Evolutionary conservation across 2,888 invertebrate genomes (phyloP).

Genomic region (Eudiplozoon nipponicum): DNA sequence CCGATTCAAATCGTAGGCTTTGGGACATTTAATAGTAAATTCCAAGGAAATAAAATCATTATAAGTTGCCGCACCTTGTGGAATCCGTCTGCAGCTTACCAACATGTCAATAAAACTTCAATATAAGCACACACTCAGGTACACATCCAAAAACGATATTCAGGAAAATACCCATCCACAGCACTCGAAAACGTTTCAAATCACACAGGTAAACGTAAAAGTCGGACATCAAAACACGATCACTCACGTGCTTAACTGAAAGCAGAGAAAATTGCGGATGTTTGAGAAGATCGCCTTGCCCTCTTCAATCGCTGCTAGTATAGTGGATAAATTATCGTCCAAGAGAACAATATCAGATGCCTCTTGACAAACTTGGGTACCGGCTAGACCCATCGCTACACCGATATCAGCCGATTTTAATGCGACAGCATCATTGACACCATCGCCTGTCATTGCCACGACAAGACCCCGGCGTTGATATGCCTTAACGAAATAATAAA

Average conservation of each 20-base stretch:
- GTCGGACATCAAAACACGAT: no score
- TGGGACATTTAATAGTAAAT: no score
- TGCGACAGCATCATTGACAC: constrained; percentile 91
- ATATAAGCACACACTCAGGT: no score
- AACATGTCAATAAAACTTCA: no score
- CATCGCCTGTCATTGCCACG: constrained; percentile 97
- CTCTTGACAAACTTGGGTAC: constrained; percentile 90
- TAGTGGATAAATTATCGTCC: constrained; percentile 83
- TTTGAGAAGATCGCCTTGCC: constrained; percentile 97
- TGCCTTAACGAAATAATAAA: neutral
- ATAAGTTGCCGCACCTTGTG: no score
- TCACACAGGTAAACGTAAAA: constrained; percentile 6
- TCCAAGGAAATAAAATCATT: no score
- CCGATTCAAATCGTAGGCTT: no score
- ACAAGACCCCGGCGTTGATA: constrained; percentile 37
- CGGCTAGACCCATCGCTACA: constrained; percentile 59
- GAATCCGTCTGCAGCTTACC: no score
- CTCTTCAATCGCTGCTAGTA: constrained; percentile 71
- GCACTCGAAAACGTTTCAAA: neutral
- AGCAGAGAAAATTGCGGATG: constrained; percentile 93
- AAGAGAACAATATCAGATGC: constrained; percentile 96
- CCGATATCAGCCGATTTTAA: constrained; percentile 85
- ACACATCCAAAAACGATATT: no score
- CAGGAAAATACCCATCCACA: no score
- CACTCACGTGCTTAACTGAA: constrained; percentile 51